Conservation (phyloP, 2,113 vertebrate species). For the Pseudopodoces humilis region DNA sequence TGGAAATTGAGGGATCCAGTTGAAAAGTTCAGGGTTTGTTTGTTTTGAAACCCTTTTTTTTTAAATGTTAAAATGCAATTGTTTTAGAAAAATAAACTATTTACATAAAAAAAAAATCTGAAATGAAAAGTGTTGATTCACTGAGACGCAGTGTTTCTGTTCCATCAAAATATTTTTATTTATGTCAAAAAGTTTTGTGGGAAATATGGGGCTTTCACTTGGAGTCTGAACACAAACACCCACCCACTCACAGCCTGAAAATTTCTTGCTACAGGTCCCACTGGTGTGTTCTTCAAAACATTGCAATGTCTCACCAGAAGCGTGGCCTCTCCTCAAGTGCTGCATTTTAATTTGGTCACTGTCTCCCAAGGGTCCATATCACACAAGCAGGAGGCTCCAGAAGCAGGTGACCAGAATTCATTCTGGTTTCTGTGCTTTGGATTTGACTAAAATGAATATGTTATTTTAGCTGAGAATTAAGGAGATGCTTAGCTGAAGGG, state of each 20-base stretch:
- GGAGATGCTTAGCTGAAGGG: neutral
- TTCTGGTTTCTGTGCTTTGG: neutral
- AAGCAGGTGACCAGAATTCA: neutral
- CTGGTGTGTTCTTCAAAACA: neutral
- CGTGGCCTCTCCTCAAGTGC: neutral
- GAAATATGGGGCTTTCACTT: neutral
- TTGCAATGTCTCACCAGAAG: neutral
- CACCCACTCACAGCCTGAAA: neutral
- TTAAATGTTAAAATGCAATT: neutral
- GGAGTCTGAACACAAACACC: constrained; percentile 18
- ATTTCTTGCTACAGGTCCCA: neutral
- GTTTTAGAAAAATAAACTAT: neutral
- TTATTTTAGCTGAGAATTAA: neutral
- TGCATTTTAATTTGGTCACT: neutral
- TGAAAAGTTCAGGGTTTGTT: neutral
- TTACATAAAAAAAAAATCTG: neutral
- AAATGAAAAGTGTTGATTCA: neutral
- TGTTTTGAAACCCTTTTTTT: neutral
- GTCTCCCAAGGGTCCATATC: neutral
- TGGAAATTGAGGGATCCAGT: neutral
- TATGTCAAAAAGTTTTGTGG: neutral
- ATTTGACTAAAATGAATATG: neutral
- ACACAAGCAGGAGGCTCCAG: neutral
- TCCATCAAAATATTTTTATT: constrained; percentile 28
- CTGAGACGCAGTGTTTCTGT: neutral